phyloP scores from a whole-genome alignment of 2,113 vertebrate genomes.

The Pipa parva region DNA sequence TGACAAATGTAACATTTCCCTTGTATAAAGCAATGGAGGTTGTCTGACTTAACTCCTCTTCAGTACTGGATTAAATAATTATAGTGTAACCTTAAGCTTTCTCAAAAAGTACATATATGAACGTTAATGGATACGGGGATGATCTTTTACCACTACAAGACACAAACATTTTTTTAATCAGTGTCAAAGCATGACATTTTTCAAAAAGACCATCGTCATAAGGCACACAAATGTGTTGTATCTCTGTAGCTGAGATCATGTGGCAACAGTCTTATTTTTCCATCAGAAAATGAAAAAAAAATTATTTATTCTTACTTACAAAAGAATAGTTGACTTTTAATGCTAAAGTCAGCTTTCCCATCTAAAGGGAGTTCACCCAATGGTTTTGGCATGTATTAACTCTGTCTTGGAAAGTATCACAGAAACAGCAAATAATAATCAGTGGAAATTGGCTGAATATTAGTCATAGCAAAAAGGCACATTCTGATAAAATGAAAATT shows the following conservation, averaged over 20 bases:
- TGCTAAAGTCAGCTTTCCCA: constrained; percentile 4
- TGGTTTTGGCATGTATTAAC: constrained; percentile 23
- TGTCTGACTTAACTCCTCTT: no score
- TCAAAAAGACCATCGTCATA: no score
- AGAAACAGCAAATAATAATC: constrained; percentile 1
- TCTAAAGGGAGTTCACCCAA: constrained; percentile 15
- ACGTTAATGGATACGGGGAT: no score
- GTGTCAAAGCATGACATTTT: no score
- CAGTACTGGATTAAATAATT: no score
- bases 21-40: no score
- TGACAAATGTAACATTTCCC: no score
- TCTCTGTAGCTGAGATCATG: neutral
- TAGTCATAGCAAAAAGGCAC: neutral
- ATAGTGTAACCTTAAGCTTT: no score
- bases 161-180: no score
- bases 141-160: no score
- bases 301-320: neutral
- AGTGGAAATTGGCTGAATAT: constrained; percentile 10
- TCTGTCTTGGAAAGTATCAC: constrained; percentile 27
- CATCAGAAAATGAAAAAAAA: neutral
- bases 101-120: no score
- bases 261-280: neutral
- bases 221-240: neutral
- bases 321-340: neutral
- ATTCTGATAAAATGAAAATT: neutral